Conservation (phyloP, 2,888 invertebrate species). For the Dynastes tityus region DNA sequence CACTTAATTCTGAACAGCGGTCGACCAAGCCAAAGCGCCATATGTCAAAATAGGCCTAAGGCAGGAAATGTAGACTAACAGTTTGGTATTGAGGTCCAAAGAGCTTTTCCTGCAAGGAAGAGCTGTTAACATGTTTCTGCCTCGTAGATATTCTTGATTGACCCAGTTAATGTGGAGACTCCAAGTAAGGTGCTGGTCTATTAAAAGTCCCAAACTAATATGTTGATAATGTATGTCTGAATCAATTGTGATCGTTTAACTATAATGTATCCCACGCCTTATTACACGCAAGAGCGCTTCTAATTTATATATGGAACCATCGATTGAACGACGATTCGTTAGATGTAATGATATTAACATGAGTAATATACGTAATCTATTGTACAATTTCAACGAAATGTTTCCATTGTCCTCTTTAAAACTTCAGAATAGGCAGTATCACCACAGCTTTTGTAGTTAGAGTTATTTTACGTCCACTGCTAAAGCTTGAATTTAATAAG, state of each 20-base stretch:
- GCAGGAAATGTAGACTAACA: no score
- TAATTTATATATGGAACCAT: background rate
- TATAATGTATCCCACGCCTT: constrained; percentile 19
- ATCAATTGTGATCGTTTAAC: constrained; percentile 14
- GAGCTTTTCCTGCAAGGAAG: no score
- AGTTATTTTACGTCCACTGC: no score
- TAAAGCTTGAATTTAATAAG: no score
- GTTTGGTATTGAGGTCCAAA: no score
- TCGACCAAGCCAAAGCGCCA: no score
- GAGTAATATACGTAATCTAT: background rate
- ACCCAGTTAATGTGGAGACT: no score
- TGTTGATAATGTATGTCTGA: background rate
- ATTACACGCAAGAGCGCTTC: background rate
- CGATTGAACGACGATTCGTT: background rate
- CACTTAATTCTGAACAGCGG: no score
- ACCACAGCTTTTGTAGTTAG: no score
- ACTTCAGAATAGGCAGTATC: no score
- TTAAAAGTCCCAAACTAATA: background rate
- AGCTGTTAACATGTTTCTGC: background rate
- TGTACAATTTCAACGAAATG: background rate
- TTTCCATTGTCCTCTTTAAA: background rate
- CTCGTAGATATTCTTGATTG: background rate
- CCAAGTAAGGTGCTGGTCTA: no score
- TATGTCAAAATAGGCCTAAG: no score
- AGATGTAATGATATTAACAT: background rate